Evolutionary conservation across 1,140 invertebrate genomes (phyloP), one percentile per base, ranked within the genome.

Genomic region (Drosophila albomicans): DNA sequence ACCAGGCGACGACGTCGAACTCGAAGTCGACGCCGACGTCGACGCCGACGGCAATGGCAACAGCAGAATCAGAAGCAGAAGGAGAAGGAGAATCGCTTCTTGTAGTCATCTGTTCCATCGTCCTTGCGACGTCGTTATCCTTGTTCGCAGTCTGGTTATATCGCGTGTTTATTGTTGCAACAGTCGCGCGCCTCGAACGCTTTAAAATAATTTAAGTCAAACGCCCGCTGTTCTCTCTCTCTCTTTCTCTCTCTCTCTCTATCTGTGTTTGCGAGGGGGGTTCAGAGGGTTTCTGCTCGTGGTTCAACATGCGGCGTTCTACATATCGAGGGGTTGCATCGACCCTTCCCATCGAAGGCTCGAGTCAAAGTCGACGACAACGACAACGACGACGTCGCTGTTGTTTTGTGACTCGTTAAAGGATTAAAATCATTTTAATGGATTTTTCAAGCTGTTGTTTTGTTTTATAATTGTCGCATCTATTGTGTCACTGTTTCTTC

Each of bases 381-480:
- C 43, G 64, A 59, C 61, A 61, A 59, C 61, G 64, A 66, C 64
- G 30, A 51, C 57, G 77, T 35, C 70, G 70, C 20, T 41, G 77
- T 59, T 72, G 84, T 85, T 86, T 81, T 81, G 84, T 80, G 84
- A 87, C 84, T 87, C 84, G 84, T 87, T 87, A 87, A 87, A 87
- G 84, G 84, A 89, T 89, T 89, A 89, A 89, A 89, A 81, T 89
- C 81, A 89, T 90, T 89, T 89, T 89, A 89, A 89, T 89, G 85
- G 85, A 89, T 89, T 89, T 89, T 89, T 89, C 85, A 89, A 89
- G 85, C 85, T 89, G 85, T 89, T 89, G 86, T 89, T 89, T 85
- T 90, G 80, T 87, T 88, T 81, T 82, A 88, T 87, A 87, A 87
- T 87, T 87, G 84, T 87, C 78, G 80, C 73, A 74, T 72, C 77